These are phyloP conservation scores for Teleiodes luculella DNA, from an alignment of 2,888 invertebrate genomes.

Conservation along the genomic window DNA sequence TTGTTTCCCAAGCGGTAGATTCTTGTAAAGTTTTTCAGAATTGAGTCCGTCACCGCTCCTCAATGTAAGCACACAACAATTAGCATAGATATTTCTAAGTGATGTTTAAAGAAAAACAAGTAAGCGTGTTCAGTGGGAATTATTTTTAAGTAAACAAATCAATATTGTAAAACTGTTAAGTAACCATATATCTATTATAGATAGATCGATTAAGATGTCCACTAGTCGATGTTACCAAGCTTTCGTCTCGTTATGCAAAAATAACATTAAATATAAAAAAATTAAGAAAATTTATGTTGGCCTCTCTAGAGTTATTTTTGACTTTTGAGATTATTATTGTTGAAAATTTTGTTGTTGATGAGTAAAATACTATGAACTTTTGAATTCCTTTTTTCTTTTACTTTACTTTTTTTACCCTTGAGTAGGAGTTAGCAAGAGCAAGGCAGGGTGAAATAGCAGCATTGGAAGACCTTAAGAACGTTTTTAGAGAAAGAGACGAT, in stretches of 20 bases:
- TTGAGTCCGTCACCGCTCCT: conserved; percentile 28
- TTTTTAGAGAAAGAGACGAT: conserved; percentile 54
- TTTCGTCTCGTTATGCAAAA: conserved; percentile 69
- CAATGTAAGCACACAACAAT: conserved; percentile 69
- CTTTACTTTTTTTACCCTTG: conserved; percentile 46
- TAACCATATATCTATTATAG: conserved; percentile 65
- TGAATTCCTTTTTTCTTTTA: conserved; percentile 32
- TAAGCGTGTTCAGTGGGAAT: conserved; percentile 75
- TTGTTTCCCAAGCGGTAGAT: conserved; percentile 14
- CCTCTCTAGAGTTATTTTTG: conserved; percentile 60
- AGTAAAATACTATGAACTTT: conserved; percentile 39
- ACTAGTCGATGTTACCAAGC: conserved; percentile 72
- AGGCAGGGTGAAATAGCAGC: conserved; percentile 61
- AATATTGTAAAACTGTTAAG: conserved; percentile 74
- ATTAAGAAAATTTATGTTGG: conserved; percentile 56
- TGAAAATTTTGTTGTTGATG: conserved; percentile 44
- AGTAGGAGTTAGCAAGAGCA: conserved; percentile 63
- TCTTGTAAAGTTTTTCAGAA: conserved; percentile 36
- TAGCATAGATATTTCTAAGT: conserved; percentile 73
- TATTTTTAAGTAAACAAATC: conserved; percentile 68
- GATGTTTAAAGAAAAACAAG: conserved; percentile 63
- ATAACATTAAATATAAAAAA: conserved; percentile 50
- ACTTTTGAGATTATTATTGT: conserved; percentile 38
- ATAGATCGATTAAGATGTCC: conserved; percentile 72
- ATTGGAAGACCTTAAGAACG: conserved; percentile 55